Conservation (phyloP, 2,888 invertebrate genomes). For the Andrena flavipes region DNA sequence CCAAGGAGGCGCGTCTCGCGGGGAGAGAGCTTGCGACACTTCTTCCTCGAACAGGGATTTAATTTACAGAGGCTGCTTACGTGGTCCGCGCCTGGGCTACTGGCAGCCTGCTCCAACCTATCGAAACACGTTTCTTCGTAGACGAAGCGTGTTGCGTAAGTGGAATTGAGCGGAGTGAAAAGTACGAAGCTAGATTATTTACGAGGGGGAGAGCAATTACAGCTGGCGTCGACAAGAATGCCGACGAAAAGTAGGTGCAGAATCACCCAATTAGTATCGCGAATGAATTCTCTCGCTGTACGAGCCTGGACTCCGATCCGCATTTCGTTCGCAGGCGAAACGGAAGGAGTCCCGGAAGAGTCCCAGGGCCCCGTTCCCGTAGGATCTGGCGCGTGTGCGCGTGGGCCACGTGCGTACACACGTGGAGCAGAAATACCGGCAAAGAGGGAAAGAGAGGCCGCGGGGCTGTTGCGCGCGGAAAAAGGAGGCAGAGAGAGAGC, state of each 20-base stretch:
- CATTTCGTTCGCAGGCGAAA: neutral
- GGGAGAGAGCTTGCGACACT: slow-evolving; percentile 1
- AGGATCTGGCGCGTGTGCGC: slow-evolving; percentile 54
- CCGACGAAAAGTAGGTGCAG: no score
- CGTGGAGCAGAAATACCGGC: slow-evolving; percentile 63
- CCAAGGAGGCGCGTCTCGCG: neutral
- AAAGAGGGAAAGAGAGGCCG: slow-evolving; percentile 21
- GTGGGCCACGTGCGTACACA: slow-evolving; percentile 70
- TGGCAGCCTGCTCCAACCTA: neutral
- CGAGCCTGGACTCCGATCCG: no score
- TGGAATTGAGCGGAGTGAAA: neutral
- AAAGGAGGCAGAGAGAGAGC: slow-evolving; percentile 30
- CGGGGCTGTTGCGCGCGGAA: neutral
- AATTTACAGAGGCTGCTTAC: slow-evolving; percentile 23
- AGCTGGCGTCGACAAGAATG: no score
- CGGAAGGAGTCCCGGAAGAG: slow-evolving; percentile 9
- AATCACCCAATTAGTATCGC: no score
- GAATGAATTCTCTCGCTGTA: no score
- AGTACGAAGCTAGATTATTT: neutral
- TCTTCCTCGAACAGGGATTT: neutral
- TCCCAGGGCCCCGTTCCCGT: neutral
- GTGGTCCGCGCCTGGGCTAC: neutral
- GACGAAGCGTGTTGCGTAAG: neutral
- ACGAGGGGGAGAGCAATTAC: neutral
- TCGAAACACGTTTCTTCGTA: neutral